Evolutionary conservation across 2,888 invertebrate genomes (phyloP).

Genomic region (Trissonchulus latispiculum): DNA sequence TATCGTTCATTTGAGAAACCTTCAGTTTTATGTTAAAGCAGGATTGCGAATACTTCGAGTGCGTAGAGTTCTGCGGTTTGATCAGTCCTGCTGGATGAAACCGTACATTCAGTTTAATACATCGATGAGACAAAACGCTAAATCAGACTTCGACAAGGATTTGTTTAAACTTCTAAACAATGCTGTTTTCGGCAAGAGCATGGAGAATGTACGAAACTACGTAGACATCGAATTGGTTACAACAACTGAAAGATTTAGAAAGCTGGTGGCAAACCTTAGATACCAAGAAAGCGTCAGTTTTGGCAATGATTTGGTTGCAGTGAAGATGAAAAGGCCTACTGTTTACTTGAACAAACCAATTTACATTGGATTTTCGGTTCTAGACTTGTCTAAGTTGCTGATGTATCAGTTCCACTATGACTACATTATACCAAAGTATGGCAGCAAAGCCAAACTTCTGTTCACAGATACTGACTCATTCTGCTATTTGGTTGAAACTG

Average conservation of each 20-base stretch:
- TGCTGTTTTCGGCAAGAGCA: conserved; percentile 4
- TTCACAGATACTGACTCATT: conserved; percentile 11
- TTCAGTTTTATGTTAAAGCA: background rate
- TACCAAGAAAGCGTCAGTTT: background rate
- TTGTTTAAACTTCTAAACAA: conserved; percentile 7
- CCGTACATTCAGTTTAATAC: conserved; percentile 6
- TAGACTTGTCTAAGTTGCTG: background rate
- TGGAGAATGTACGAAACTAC: conserved; percentile 8
- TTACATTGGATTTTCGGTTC: background rate
- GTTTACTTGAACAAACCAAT: conserved; percentile 1
- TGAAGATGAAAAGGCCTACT: background rate
- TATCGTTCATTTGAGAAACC: background rate
- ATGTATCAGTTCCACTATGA: conserved; percentile 10
- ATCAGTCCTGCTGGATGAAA: background rate
- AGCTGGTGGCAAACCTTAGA: background rate
- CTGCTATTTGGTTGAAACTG: conserved; percentile 6
- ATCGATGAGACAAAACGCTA: background rate
- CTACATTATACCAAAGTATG: background rate
- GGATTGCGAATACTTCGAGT: background rate
- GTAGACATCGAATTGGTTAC: background rate
- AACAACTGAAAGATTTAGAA: background rate
- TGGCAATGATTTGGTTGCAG: conserved; percentile 4
- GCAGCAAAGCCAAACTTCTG: background rate
- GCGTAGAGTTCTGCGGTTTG: background rate
- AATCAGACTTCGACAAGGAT: background rate